Percentiles rank a stretch among this genome's conserved stretches.
Evolutionary conservation across 1,140 invertebrate species (phyloP).

Genomic region (Pseudomyrmex flavicornis): DNA sequence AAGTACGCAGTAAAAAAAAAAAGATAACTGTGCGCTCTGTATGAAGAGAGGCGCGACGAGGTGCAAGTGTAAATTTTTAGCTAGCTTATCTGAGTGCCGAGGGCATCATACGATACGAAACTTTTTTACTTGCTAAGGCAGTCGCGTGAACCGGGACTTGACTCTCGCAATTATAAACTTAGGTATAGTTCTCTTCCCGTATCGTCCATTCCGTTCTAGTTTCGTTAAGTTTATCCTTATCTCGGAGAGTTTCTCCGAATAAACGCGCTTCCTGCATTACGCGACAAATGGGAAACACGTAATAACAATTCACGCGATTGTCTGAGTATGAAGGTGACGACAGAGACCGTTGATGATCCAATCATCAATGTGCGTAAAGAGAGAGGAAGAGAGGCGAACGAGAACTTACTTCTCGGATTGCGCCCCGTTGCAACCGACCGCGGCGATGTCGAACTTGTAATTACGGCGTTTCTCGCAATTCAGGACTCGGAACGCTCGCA

Average conservation of each 20-base stretch:
- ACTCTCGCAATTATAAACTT: conserved; percentile 47
- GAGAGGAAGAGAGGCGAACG: too few relatives aligned
- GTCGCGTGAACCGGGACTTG: conserved; percentile 5
- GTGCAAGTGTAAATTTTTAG: conserved; percentile 41
- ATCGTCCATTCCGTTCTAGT: conserved; percentile 45
- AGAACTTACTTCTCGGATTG: conserved; percentile 91
- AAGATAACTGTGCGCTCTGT: conserved; percentile 16
- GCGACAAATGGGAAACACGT: neutral
- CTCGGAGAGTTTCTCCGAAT: conserved; percentile 19
- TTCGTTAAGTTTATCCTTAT: conserved; percentile 45
- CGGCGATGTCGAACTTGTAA: conserved; percentile 98
- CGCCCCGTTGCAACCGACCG: conserved; percentile 94
- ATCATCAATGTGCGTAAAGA: too few relatives aligned
- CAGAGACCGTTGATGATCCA: neutral
- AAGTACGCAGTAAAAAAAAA: conserved; percentile 10
- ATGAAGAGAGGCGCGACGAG: conserved; percentile 23
- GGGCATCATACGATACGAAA: conserved; percentile 41
- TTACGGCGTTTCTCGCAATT: conserved; percentile 97
- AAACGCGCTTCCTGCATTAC: neutral
- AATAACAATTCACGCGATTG: neutral
- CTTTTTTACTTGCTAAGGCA: conserved; percentile 3
- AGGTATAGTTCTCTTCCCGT: conserved; percentile 20
- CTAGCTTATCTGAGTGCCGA: conserved; percentile 41
- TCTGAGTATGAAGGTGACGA: neutral
- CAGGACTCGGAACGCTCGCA: conserved; percentile 92